Conservation (phyloP, 2,797 vertebrate genomes). For the Glyptemys insculpta region DNA sequence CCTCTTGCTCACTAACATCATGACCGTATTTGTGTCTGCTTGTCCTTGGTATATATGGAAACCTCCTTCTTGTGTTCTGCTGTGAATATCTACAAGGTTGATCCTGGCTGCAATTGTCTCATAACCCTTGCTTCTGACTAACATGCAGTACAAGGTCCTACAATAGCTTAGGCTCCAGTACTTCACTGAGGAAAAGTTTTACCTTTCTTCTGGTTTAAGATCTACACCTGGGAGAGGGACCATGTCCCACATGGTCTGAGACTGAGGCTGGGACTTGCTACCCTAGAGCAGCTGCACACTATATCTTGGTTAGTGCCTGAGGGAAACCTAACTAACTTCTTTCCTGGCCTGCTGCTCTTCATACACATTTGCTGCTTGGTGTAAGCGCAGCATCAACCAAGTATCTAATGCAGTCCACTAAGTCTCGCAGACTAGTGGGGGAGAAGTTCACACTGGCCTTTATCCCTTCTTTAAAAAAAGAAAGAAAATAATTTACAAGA, state of each 20-base stretch:
- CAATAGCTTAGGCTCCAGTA: not conserved
- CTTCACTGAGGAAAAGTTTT: not conserved
- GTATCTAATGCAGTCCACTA: not conserved
- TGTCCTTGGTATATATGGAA: not conserved
- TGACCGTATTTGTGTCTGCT: not conserved
- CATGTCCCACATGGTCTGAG: not conserved
- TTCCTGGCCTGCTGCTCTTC: not conserved
- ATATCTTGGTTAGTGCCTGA: not conserved
- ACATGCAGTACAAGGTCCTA: conserved; percentile 2
- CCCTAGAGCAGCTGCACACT: not conserved
- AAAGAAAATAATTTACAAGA: not conserved
- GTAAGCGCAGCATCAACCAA: not conserved
- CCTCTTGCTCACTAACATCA: not conserved
- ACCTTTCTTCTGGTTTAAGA: conserved; percentile 2
- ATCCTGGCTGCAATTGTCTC: not conserved
- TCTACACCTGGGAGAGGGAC: not conserved
- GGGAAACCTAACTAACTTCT: not conserved
- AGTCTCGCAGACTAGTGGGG: not conserved
- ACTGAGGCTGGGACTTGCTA: not conserved
- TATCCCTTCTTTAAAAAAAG: not conserved
- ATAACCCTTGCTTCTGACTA: not conserved
- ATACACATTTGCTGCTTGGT: not conserved
- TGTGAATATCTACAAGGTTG: not conserved
- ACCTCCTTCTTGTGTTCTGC: not conserved
- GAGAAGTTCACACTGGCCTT: not conserved